Conservation (phyloP, 2,113 vertebrate genomes). For the Aleadryas rufinucha region DNA sequence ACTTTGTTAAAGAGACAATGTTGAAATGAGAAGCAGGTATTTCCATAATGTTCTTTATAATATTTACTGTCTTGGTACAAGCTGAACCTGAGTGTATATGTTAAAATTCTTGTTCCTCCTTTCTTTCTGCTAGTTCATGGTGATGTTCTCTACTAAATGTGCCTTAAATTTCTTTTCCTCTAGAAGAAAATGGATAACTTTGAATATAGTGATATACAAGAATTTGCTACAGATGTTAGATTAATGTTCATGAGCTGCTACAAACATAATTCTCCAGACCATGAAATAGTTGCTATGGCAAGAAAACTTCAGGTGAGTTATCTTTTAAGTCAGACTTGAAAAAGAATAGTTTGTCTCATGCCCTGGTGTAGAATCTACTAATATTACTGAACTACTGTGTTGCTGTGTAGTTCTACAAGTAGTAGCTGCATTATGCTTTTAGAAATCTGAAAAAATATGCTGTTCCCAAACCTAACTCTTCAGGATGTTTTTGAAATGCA, state of each 20-base stretch:
- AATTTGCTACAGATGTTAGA: slow-evolving; percentile 88
- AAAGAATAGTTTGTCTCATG: background rate
- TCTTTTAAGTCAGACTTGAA: background rate
- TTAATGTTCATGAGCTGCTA: slow-evolving; percentile 93
- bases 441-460: background rate
- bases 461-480: background rate
- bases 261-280: slow-evolving; percentile 81
- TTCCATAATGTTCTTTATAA: background rate
- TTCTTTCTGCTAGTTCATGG: background rate
- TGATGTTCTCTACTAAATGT: background rate
- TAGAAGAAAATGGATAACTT: slow-evolving; percentile 87
- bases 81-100: background rate
- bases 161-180: background rate
- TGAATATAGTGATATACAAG: slow-evolving; percentile 79
- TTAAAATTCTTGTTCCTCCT: background rate
- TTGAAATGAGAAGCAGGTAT: background rate
- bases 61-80: background rate
- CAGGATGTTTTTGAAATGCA: slow-evolving; percentile 90
- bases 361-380: background rate
- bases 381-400: background rate
- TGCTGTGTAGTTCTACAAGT: background rate
- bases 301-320: slow-evolving; percentile 85
- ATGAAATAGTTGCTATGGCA: slow-evolving; percentile 86
- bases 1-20: background rate
- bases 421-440: background rate